Conservation (phyloP, 2,888 invertebrate species). For the Anthoptus insignis region DNA sequence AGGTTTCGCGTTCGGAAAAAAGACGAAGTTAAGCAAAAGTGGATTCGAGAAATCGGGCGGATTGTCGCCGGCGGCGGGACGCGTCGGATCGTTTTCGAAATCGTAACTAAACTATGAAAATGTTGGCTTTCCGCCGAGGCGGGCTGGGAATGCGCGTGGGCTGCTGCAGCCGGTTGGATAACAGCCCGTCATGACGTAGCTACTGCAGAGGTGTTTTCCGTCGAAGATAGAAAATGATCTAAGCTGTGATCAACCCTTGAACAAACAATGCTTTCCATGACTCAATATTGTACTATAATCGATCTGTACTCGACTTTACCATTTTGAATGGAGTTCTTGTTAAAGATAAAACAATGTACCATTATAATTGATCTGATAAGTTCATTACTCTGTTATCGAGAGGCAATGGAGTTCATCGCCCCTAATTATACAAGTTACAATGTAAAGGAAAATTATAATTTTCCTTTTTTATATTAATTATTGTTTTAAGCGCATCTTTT, state of each 20-base stretch:
- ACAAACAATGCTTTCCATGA: constrained; percentile 18
- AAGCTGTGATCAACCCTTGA: constrained; percentile 37
- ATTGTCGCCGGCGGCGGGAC: constrained; percentile 85
- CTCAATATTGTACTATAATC: neutral
- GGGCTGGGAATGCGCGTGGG: constrained; percentile 82
- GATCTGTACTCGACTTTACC: neutral
- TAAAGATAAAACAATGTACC: neutral
- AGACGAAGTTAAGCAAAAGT: constrained; percentile 73
- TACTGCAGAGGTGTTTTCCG: constrained; percentile 86
- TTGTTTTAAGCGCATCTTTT: no score
- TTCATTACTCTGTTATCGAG: constrained; percentile 2
- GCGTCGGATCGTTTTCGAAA: constrained; percentile 87
- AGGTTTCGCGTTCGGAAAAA: constrained; percentile 66
- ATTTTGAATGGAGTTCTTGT: neutral
- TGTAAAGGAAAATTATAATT: constrained; percentile 1
- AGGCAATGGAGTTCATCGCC: constrained; percentile 28
- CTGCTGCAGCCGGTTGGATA: constrained; percentile 78
- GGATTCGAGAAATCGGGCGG: constrained; percentile 76
- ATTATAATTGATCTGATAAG: neutral
- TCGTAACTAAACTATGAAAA: constrained; percentile 87
- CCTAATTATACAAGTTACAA: constrained; percentile 18
- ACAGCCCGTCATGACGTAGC: constrained; percentile 77
- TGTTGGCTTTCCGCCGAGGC: constrained; percentile 81
- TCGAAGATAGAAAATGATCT: constrained; percentile 67
- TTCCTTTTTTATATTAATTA: neutral